phyloP scores from a whole-genome alignment of 2,797 vertebrate species.

The Betta splendens region DNA sequence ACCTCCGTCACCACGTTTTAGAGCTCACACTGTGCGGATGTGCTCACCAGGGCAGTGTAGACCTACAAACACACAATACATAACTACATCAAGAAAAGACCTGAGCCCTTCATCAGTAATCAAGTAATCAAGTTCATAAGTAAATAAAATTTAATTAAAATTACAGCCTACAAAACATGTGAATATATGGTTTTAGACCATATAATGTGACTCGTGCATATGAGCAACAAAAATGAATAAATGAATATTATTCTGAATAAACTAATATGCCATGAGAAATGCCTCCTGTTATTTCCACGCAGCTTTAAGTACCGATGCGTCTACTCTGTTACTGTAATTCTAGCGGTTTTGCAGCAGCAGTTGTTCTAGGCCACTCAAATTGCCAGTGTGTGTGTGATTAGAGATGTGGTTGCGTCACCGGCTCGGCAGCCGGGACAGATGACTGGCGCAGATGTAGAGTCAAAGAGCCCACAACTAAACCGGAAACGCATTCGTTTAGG shows the following conservation, averaged over 20 bases:
- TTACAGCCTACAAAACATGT: too few species aligned
- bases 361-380: constrained; percentile 36
- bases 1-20: background rate
- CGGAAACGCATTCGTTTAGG: accelerated
- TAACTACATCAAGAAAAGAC: background rate
- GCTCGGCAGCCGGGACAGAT: constrained; percentile 59
- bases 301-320: background rate
- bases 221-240: background rate
- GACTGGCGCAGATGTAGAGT: constrained; percentile 61
- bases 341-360: constrained; percentile 15
- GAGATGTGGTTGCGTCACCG: constrained; percentile 65
- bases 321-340: background rate
- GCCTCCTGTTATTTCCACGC: background rate
- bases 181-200: too few species aligned
- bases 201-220: background rate
- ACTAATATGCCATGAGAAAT: background rate
- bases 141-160: background rate
- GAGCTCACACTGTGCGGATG: background rate
- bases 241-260: background rate
- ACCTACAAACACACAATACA: background rate
- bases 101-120: too few species aligned
- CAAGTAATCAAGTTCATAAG: too few species aligned
- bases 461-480: constrained; percentile 3
- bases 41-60: background rate
- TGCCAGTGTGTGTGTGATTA: constrained; percentile 32